Percentiles rank a stretch among this genome's conserved stretches.
Conservation (phyloP, 2,797 vertebrate species). For the Parambassis ranga region DNA sequence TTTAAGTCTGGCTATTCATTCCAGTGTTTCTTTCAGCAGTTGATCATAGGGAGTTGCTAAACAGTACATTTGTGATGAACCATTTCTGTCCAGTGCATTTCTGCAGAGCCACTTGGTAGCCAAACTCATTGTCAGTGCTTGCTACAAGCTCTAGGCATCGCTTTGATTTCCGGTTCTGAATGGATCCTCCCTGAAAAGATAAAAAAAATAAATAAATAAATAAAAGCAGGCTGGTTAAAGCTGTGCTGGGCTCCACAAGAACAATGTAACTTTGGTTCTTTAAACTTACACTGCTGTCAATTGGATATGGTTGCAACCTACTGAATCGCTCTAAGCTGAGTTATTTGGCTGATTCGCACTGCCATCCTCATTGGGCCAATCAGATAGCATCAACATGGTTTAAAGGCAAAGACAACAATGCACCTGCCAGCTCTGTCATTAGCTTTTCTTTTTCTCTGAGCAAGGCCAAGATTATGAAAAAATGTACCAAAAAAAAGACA, state of each 20-base stretch:
- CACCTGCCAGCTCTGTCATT: conserved; percentile 34
- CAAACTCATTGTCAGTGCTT: conserved; percentile 90
- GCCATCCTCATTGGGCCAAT: conserved; percentile 13
- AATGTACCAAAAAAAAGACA: background rate
- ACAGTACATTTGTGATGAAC: conserved; percentile 93
- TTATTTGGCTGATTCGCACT: conserved; percentile 46
- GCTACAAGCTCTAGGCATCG: conserved; percentile 94
- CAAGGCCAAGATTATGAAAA: conserved; percentile 1
- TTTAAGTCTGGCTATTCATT: conserved; percentile 33
- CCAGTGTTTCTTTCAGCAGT: conserved; percentile 22
- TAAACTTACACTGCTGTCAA: conserved; percentile 43
- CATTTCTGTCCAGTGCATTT: conserved; percentile 95
- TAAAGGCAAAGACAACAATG: conserved; percentile 41
- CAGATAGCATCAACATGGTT: conserved; percentile 46
- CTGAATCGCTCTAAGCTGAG: conserved; percentile 24
- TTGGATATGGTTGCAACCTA: conserved; percentile 31
- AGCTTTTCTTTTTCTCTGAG: background rate
- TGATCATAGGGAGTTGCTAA: conserved; percentile 82
- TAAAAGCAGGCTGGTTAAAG: conserved; percentile 59
- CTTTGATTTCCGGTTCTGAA: conserved; percentile 98
- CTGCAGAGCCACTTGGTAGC: conserved; percentile 93
- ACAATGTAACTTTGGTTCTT: conserved; percentile 26
- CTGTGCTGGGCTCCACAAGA: conserved; percentile 21
- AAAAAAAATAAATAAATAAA: no score
- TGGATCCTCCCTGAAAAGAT: conserved; percentile 89